These are phyloP conservation scores for Macrobrachium nipponense DNA, from an alignment of 1,140 invertebrate species.

Conservation along the genomic window DNA sequence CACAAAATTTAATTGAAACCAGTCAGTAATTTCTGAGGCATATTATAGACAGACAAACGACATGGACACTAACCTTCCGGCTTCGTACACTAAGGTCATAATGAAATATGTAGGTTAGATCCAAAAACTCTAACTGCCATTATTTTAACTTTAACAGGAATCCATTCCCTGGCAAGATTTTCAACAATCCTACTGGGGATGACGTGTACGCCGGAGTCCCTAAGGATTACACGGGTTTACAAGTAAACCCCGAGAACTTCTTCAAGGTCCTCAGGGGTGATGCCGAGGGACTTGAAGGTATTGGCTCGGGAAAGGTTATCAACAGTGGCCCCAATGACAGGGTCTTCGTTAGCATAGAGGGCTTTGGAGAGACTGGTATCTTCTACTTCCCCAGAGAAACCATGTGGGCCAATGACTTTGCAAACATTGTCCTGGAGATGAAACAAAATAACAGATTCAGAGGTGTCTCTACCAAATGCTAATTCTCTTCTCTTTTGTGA, in stretches of 20 bases:
- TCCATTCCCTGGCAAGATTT: slow-evolving; percentile 73
- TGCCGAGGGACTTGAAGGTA: slow-evolving; percentile 65
- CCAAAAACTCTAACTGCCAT: neutral
- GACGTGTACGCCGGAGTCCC: slow-evolving; percentile 75
- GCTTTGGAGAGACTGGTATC: slow-evolving; percentile 76
- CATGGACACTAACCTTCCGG: neutral
- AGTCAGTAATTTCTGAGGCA: no score
- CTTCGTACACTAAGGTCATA: neutral
- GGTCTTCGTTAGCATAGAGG: slow-evolving; percentile 77
- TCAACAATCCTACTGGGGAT: slow-evolving; percentile 74
- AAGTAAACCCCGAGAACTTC: slow-evolving; percentile 73
- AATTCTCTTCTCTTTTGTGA: neutral
- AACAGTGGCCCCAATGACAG: slow-evolving; percentile 74
- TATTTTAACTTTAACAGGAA: slow-evolving; percentile 67
- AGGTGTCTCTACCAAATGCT: slow-evolving; percentile 64
- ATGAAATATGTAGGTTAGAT: neutral
- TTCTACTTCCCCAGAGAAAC: slow-evolving; percentile 73
- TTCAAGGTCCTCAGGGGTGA: slow-evolving; percentile 73
- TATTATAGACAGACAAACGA: no score
- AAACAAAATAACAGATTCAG: slow-evolving; percentile 70
- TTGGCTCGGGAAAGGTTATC: slow-evolving; percentile 73
- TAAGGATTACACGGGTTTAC: slow-evolving; percentile 73
- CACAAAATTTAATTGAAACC: no score
- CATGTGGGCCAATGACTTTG: slow-evolving; percentile 65
- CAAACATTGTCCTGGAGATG: slow-evolving; percentile 70